Conservation (phyloP, 2,113 vertebrate genomes). For the Prionailurus viverrinus region DNA sequence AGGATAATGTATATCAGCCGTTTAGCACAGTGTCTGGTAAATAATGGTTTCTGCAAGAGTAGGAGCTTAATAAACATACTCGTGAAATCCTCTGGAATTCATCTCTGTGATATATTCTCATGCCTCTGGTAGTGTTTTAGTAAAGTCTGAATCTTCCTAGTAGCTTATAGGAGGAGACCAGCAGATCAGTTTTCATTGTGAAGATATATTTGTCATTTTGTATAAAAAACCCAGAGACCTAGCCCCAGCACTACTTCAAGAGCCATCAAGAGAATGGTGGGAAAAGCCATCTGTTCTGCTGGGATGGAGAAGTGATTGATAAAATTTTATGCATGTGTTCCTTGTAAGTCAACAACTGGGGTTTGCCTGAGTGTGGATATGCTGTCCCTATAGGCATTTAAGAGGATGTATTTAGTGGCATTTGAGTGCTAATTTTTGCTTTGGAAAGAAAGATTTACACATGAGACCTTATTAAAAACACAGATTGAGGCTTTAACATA, state of each 20-base stretch:
- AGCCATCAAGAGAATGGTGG: not conserved
- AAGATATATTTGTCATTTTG: not conserved
- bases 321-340: constrained; percentile 37
- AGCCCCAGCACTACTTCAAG: not conserved
- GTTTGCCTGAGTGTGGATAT: not conserved
- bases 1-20: not conserved
- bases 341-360: constrained; percentile 42
- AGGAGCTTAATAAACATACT: not conserved
- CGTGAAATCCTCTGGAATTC: constrained; percentile 11
- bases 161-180: not conserved
- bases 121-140: not conserved
- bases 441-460: constrained; percentile 66
- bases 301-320: constrained; percentile 46
- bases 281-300: constrained; percentile 60
- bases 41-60: not conserved
- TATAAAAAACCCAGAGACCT: not conserved
- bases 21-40: not conserved
- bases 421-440: constrained; percentile 70
- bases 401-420: constrained; percentile 57
- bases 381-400: not conserved
- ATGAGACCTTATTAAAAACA: constrained; percentile 44
- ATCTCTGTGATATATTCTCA: not conserved
- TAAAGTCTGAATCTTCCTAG: not conserved
- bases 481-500: not conserved
- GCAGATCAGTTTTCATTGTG: constrained; percentile 25